Base-by-base conservation (phyloP, 2,113 vertebrate genomes). In the Craseonycteris thonglongyai region DNA sequence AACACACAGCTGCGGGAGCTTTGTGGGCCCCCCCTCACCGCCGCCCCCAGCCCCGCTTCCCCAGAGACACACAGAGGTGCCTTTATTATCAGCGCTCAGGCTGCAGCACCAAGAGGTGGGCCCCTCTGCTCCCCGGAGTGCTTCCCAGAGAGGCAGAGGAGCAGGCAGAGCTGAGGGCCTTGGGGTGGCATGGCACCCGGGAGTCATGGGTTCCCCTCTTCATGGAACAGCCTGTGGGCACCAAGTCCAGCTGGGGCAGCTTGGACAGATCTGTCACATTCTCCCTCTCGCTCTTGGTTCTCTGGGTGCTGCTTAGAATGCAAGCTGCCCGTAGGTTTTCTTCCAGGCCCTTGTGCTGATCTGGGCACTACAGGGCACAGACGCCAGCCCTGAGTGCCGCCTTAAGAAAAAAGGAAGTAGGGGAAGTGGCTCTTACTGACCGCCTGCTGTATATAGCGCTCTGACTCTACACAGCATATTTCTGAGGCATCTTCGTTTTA, bases 1-100 rank as follows among this genome's bases (percentile, higher is more conserved):
- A 98, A 98, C 98, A 98, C 98, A 97, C 98, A 98, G 98, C 98
- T 98, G 98, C 97, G 94, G 97, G 98, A 97, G 98, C 85, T 98
- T 98, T 98, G 98, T 98, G 98, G 91, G 11, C 42, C 95, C 96
- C 94, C 94, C 95, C 47, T 4, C 14, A 0, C 89, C 0, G 1
- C 95, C 94, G 21, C 97, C 95, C 96, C 97, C 93, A 92, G 91
- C 96, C 97, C 98, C 2, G 63, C 97, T 98, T 98, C 97, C 98
- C 97, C 97, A 98, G 98, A 98, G 98, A 98, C 82, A 4, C 96
- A 98, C 98, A 97, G 98, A 98, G 98, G 97, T 97, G 97, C 83
- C 96, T 98, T 98, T 98, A 96, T 98, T 90, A 95, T 79, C 93
- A 1, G 92, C 92, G 0, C 65, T 28, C 1, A 0, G 71, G 90